Conservation (phyloP, 2,888 invertebrate species). For the Napeogenes sylphis region DNA sequence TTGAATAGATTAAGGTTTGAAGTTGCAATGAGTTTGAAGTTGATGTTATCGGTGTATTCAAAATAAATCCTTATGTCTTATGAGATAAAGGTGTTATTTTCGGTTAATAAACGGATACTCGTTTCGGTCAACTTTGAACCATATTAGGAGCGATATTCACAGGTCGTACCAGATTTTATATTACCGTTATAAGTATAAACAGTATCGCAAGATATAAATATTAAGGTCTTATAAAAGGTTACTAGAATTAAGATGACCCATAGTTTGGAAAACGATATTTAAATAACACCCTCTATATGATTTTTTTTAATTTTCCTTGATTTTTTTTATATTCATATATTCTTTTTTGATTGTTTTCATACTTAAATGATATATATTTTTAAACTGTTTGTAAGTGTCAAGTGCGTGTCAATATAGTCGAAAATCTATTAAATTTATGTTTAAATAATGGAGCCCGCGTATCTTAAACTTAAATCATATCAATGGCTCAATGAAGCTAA, state of each 20-base stretch:
- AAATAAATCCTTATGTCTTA: slow-evolving; percentile 23
- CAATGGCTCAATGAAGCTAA: slow-evolving; percentile 51
- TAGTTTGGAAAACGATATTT: no score
- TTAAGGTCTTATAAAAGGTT: no score
- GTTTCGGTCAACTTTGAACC: slow-evolving; percentile 55
- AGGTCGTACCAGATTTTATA: slow-evolving; percentile 26
- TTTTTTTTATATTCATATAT: no score
- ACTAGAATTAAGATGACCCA: no score
- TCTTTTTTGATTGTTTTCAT: no score
- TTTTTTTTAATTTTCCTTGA: no score
- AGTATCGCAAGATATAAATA: slow-evolving; percentile 9
- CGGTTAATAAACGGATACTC: slow-evolving; percentile 16
- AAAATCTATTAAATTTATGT: neutral
- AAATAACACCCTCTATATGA: no score
- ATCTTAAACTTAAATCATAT: slow-evolving; percentile 36
- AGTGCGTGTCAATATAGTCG: neutral
- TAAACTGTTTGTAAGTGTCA: no score
- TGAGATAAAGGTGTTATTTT: slow-evolving; percentile 14
- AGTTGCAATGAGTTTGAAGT: slow-evolving; percentile 30
- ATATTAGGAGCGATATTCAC: slow-evolving; percentile 44
- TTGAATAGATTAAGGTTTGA: slow-evolving; percentile 11
- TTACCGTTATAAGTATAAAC: slow-evolving; percentile 41
- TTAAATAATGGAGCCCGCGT: slow-evolving; percentile 23
- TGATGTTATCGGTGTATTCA: slow-evolving; percentile 16
- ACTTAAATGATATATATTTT: no score